Conservation (phyloP, 1,140 invertebrate genomes). For the Drosophila pruinosa region DNA sequence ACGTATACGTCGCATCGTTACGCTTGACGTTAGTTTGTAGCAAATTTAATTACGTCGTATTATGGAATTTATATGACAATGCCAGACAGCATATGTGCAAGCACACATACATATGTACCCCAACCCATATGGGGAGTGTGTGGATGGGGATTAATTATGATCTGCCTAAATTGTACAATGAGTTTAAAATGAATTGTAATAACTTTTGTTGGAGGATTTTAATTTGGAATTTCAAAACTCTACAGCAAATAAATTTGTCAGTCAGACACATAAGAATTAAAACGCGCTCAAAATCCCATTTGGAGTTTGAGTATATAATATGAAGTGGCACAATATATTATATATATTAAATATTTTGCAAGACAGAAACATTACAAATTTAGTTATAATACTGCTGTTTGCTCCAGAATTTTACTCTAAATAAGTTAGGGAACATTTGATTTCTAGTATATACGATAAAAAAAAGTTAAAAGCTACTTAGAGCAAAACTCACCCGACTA, state of each 20-base stretch:
- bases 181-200: conserved; percentile 82
- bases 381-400: too few relatives aligned
- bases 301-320: not conserved
- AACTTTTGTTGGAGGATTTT: conserved; percentile 81
- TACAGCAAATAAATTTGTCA: conserved; percentile 65
- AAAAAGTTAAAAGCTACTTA: too few relatives aligned
- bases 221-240: conserved; percentile 75
- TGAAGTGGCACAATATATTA: not conserved
- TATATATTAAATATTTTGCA: too few relatives aligned
- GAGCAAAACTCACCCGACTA: too few relatives aligned
- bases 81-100: conserved; percentile 16
- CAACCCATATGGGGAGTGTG: conserved; percentile 11
- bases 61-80: conserved; percentile 82
- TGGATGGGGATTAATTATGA: conserved; percentile 82
- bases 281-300: not conserved
- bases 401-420: too few relatives aligned
- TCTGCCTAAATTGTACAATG: conserved; percentile 67
- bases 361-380: too few relatives aligned
- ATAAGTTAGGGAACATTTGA: too few relatives aligned
- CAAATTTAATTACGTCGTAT: conserved; percentile 82
- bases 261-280: not conserved
- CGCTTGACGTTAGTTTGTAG: conserved; percentile 65
- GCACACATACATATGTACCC: not conserved
- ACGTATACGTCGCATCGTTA: conserved; percentile 38
- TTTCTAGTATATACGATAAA: too few relatives aligned